Evolutionary conservation across 2,113 vertebrate genomes (phyloP), one percentile per base, ranked within the genome.

Genomic region (Grus americana): DNA sequence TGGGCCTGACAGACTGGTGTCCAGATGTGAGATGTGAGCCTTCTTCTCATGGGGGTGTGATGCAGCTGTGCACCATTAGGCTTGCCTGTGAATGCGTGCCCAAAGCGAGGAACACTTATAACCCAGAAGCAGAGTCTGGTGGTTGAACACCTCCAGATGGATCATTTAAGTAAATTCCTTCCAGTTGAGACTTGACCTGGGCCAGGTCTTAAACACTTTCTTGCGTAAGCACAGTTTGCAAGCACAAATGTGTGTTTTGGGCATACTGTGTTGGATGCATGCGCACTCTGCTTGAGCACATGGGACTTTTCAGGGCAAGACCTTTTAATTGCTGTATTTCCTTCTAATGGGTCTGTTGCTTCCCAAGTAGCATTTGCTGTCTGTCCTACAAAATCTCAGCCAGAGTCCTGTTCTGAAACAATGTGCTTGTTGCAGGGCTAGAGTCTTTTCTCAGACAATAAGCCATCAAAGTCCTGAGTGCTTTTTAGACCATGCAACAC

Each of bases 111-210:
- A 94, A 75, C 6, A 3, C 55, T 84, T 89, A 81, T 30, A 89
- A 61, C 88, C 76, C 78, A 92, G 91, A 88, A 94, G 76, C 70
- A 68, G 67, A 93, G 22, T 68, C 70, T 96, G 58, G 54, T 85
- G 49, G 49, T 61, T 96, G 96, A 95, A 97, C 76, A 87, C 76
- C 86, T 95, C 97, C 94, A 95, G 93, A 93, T 94, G 92, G 72
- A 66, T 84, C 67, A 42, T 38, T 90, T 90, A 50, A 92, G 49
- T 72, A 95, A 96, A 97, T 95, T 93, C 82, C 62, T 91, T 96
- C 91, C 92, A 95, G 70, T 85, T 87, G 83, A 92, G 86, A 30
- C 62, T 90, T 92, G 86, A 92, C 84, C 94, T 95, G 74, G 70
- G 86, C 80, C 73, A 79, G 86, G 78, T 95, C 92, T 95, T 91